Base-by-base conservation (phyloP, 2,113 vertebrate genomes). In the Ovibos moschatus region DNA sequence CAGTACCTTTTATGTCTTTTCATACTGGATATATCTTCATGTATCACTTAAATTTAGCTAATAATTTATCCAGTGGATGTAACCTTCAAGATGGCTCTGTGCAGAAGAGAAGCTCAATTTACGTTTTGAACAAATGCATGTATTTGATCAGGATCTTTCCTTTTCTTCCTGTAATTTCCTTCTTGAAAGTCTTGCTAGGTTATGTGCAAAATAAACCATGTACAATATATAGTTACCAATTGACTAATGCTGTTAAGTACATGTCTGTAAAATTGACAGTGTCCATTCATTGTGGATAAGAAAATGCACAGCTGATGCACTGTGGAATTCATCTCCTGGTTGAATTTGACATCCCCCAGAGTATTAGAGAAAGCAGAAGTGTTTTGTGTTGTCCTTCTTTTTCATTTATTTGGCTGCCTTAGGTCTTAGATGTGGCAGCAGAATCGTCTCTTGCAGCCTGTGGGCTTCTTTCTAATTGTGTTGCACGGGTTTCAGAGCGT, bases 251-350 rank as follows among this genome's bases (percentile, higher is more conserved):
- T 55, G 21, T n/a, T 89, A 93, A 93, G 27, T 43, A 16, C 53
- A 82, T 82, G 60, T n/a, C 94, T 97, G 76, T 95, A 92, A 96
- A 89, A 50, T 76, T 2, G 16, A 94, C 28, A 55, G 57, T 58
- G 10, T 43, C 17, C 62, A 21, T 60, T 82, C 83, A 67, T 97
- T 57, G 94, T 71, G 45, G 86, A 50, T 86, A 64, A 85, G 67
- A 83, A 95, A 94, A 85, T 36, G 23, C 74, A 62, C 79, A 25
- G 43, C 43, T 89, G 87, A 55, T 64, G 78, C 16, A 40, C 40
- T 67, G 79, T 78, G 43, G 33, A 96, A 40, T 71, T 91, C 50
- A 21, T 58, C 33, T 94, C 43, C 40, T 55, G 40, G 23, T 57
- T 50, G 4, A 45, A 45, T 94, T 81, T 87, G 36, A 91, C 74